Conservation (phyloP, 2,888 invertebrate genomes). For the Thumatha senex region DNA sequence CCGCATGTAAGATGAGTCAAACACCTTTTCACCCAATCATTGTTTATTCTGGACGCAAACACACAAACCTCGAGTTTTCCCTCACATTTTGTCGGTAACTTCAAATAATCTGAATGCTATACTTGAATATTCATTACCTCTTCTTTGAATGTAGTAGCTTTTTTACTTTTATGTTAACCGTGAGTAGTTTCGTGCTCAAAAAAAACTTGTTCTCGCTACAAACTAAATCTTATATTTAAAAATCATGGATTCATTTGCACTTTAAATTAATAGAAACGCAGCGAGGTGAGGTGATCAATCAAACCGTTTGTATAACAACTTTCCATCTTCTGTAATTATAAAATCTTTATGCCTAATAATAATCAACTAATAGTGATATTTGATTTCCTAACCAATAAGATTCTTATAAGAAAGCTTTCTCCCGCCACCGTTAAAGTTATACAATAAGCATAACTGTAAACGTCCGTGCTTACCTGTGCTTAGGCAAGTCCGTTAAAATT, state of each 20-base stretch:
- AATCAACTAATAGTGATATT: constrained; percentile 13
- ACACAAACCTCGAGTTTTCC: constrained; percentile 59
- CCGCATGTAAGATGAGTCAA: constrained; percentile 69
- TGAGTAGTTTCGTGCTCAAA: constrained; percentile 24
- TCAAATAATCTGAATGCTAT: constrained; percentile 39
- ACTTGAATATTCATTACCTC: constrained; percentile 59
- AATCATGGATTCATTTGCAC: constrained; percentile 1
- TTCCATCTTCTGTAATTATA: constrained; percentile 14
- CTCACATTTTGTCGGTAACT: constrained; percentile 53
- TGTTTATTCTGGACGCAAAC: constrained; percentile 72
- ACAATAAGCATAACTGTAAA: constrained; percentile 81
- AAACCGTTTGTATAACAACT: constrained; percentile 9
- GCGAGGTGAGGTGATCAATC: constrained; percentile 10
- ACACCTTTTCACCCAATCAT: constrained; percentile 72
- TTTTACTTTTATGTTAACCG: no score
- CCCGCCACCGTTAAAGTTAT: constrained; percentile 62
- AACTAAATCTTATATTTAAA: constrained; percentile 21
- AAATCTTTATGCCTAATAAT: constrained; percentile 11
- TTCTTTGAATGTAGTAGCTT: constrained; percentile 43
- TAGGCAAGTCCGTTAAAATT: constrained; percentile 81
- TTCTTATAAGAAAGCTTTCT: constrained; percentile 54
- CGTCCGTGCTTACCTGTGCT: constrained; percentile 77
- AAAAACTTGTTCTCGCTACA: constrained; percentile 40
- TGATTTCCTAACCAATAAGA: constrained; percentile 34
- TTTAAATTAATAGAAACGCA: constrained; percentile 10